Percentiles rank a stretch among this genome's conserved stretches.
Evolutionary conservation across 2,888 invertebrate genomes (phyloP).

Genomic region (Glaucopsyche alexis): DNA sequence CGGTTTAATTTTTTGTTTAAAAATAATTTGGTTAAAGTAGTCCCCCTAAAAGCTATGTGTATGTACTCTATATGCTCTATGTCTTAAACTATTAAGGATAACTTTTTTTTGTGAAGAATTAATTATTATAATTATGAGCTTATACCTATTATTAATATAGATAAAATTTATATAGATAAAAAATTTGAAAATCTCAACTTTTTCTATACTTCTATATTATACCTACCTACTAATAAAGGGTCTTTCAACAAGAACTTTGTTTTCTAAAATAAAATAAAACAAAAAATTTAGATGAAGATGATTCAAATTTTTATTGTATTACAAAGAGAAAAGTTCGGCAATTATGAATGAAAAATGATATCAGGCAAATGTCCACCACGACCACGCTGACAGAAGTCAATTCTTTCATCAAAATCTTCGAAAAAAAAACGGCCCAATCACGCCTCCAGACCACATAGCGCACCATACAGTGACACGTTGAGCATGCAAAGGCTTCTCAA

Average conservation of each 20-base stretch:
- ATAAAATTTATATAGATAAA: no score
- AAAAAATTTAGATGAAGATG: neutral
- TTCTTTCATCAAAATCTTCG: conserved; percentile 26
- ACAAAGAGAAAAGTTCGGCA: neutral
- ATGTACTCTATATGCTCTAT: no score
- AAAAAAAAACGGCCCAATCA: conserved; percentile 34
- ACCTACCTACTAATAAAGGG: no score
- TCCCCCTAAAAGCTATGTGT: no score
- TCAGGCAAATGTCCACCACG: neutral
- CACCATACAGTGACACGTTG: conserved; percentile 35
- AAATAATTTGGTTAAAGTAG: no score
- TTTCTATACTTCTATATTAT: no score
- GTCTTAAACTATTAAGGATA: no score
- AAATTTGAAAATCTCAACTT: no score
- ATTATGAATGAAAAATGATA: neutral
- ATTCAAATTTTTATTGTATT: neutral
- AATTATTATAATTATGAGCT: no score
- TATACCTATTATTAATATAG: no score
- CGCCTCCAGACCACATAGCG: conserved; percentile 31
- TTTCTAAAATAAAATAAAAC: neutral
- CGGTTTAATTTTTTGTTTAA: no score
- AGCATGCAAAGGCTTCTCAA: conserved; percentile 33
- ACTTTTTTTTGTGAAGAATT: no score
- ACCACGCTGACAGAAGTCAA: neutral
- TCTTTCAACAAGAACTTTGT: neutral